phyloP scores from a whole-genome alignment of 1,140 invertebrate genomes.

The Leptestheria dahalacensis region DNA sequence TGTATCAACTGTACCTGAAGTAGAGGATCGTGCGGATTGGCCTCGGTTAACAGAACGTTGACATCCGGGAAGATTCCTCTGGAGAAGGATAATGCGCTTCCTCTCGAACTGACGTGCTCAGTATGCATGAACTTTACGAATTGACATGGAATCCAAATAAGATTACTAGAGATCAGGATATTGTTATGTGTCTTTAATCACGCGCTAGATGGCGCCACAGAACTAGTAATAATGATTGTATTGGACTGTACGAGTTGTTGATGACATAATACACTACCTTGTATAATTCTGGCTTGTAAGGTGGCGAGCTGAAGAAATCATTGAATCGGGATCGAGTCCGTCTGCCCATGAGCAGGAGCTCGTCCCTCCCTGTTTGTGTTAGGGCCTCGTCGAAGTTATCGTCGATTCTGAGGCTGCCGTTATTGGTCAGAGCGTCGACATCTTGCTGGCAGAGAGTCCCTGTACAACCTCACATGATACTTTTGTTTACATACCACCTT shows the following conservation, averaged over 20 bases:
- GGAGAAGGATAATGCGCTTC: constrained; percentile 28
- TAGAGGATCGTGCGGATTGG: constrained; percentile 23
- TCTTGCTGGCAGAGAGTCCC: constrained; percentile 40
- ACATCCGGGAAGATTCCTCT: constrained; percentile 27
- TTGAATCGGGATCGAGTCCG: constrained; percentile 40
- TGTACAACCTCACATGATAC: too few relatives aligned
- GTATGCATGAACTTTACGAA: constrained; percentile 27
- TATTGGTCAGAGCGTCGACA: constrained; percentile 34
- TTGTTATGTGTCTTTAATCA: too few relatives aligned
- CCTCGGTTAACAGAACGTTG: constrained; percentile 18
- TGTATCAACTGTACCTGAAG: constrained; percentile 15
- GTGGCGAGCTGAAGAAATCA: constrained; percentile 25
- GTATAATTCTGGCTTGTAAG: constrained; percentile 9
- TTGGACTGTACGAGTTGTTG: neutral
- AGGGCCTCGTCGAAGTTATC: constrained; percentile 34
- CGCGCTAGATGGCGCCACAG: too few relatives aligned
- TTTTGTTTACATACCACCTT: too few relatives aligned
- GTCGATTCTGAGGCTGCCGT: constrained; percentile 40
- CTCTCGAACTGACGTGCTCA: constrained; percentile 21
- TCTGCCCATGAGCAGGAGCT: constrained; percentile 40
- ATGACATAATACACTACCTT: constrained; percentile 1
- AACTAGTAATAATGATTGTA: too few relatives aligned
- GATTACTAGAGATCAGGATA: too few relatives aligned
- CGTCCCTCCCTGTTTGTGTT: constrained; percentile 39
- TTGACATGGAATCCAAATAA: too few relatives aligned